Percentiles rank a stretch among this genome's conserved stretches.
These are phyloP conservation scores for Hipparchia sbordonii DNA, from an alignment of 2,888 invertebrate genomes.

Conservation along the genomic window DNA sequence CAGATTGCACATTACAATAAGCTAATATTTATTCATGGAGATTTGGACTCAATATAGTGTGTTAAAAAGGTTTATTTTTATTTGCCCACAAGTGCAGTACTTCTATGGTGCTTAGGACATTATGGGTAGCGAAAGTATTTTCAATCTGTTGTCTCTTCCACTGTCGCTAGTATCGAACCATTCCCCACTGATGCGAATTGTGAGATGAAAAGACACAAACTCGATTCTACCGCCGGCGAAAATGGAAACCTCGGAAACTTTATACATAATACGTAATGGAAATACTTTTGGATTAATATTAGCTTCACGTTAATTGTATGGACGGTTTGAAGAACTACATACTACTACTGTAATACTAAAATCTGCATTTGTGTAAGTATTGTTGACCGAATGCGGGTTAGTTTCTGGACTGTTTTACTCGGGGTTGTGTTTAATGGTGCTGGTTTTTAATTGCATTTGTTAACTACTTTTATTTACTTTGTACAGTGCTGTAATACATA, in stretches of 20 bases:
- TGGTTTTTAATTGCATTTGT: background rate
- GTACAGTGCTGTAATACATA: too few species aligned
- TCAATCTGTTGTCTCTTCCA: constrained; percentile 75
- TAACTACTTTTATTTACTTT: too few species aligned
- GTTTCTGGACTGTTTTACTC: constrained; percentile 5
- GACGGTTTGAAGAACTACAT: background rate
- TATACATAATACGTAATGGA: constrained; percentile 38
- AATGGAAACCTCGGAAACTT: constrained; percentile 61
- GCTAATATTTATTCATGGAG: constrained; percentile 41
- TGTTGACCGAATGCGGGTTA: background rate
- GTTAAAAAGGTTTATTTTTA: constrained; percentile 46
- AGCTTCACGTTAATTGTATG: constrained; percentile 12
- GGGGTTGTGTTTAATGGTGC: constrained; percentile 9
- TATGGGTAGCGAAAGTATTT: constrained; percentile 54
- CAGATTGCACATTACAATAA: constrained; percentile 73
- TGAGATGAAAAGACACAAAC: constrained; percentile 64
- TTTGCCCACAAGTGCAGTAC: constrained; percentile 40
- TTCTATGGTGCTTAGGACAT: constrained; percentile 56
- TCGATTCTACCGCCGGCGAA: constrained; percentile 64
- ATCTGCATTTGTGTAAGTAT: constrained; percentile 14
- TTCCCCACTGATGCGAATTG: constrained; percentile 73
- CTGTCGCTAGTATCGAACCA: constrained; percentile 65
- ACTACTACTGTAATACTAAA: constrained; percentile 9
- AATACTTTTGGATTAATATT: constrained; percentile 35
- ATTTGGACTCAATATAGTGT: constrained; percentile 42